Conservation (phyloP, 2,797 vertebrate species). For the Tympanoctomys barrerae region DNA sequence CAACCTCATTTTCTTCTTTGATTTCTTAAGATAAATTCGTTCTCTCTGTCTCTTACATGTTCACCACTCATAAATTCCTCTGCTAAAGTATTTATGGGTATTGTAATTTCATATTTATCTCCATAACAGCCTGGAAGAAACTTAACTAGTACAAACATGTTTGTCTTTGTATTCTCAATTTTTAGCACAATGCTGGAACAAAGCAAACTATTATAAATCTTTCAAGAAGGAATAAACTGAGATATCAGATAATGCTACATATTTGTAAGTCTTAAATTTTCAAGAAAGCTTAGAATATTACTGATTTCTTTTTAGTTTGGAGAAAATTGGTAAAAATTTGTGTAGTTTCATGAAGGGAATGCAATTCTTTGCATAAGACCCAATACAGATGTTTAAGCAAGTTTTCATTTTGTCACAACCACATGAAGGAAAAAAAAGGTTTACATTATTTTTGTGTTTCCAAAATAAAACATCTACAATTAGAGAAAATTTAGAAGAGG, state of each 20-base stretch:
- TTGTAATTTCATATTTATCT: neutral
- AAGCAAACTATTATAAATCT: neutral
- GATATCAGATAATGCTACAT: neutral
- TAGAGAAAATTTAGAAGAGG: slow-evolving; percentile 56
- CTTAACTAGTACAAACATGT: neutral
- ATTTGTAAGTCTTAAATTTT: slow-evolving; percentile 10
- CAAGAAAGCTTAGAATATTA: neutral
- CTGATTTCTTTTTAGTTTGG: neutral
- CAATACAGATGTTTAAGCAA: neutral
- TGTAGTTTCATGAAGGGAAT: neutral
- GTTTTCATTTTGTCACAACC: neutral
- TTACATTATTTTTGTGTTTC: slow-evolving; percentile 21
- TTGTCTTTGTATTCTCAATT: neutral
- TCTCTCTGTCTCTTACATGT: neutral
- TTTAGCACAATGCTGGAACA: neutral
- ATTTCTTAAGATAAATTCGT: neutral
- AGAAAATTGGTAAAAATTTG: neutral
- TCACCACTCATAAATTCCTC: neutral
- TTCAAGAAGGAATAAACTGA: neutral
- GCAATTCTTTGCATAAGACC: neutral
- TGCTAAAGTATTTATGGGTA: neutral
- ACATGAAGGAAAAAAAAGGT: neutral
- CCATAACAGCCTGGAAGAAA: neutral
- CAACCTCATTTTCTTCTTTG: neutral
- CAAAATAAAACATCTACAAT: slow-evolving; percentile 57